A percentile compares a stretch with the other conserved stretches of the same genome.
These are phyloP conservation scores for Poecilia wingei DNA, from an alignment of 2,797 vertebrate species.

Conservation along the genomic window DNA sequence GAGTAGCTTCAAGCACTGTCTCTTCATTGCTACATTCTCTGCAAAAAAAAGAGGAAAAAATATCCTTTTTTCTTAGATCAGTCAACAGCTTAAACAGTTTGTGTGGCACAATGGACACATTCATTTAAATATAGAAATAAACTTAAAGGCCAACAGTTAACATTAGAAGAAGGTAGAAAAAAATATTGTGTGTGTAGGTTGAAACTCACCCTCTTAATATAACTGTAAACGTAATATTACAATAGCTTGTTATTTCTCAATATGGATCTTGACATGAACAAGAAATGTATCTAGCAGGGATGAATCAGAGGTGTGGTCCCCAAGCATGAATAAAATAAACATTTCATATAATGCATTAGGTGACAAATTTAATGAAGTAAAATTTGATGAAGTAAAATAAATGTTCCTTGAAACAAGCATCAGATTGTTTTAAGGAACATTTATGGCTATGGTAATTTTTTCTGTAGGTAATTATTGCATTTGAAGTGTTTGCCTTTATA, in stretches of 20 bases:
- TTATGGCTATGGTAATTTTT: neutral
- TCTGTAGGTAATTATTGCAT: neutral
- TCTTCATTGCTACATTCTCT: constrained; percentile 40
- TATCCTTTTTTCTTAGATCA: constrained; percentile 21
- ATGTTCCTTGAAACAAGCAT: no score
- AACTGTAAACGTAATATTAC: neutral
- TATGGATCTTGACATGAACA: neutral
- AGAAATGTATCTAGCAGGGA: neutral
- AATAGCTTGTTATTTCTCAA: neutral
- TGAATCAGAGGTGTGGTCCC: neutral
- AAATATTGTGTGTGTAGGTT: neutral
- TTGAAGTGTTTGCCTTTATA: neutral
- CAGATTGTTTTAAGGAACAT: no score
- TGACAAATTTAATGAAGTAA: no score
- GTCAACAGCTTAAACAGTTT: constrained; percentile 12
- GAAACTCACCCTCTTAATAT: neutral
- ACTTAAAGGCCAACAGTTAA: constrained; percentile 36
- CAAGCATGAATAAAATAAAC: neutral
- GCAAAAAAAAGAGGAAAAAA: constrained; percentile 28
- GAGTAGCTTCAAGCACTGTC: constrained; percentile 46
- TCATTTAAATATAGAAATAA: constrained; percentile 29
- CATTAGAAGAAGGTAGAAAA: neutral
- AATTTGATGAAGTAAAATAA: no score
- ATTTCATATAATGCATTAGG: neutral
- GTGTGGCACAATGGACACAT: constrained; percentile 22